These are phyloP conservation scores for Paracyclopina nana DNA, from an alignment of 1,140 invertebrate species.

Conservation along the genomic window DNA sequence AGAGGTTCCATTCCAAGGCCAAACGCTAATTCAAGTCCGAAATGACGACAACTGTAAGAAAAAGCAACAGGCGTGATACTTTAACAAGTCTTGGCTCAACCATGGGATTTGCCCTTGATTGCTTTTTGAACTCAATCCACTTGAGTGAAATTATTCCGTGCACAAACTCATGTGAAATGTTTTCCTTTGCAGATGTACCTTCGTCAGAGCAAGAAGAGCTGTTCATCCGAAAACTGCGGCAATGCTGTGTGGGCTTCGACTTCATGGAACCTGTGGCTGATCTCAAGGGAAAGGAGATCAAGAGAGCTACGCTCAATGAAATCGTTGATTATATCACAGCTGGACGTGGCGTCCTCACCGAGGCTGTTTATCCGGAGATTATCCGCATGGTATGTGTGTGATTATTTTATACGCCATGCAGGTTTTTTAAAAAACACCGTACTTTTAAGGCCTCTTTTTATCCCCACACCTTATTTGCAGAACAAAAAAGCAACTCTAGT, in stretches of 20 bases:
- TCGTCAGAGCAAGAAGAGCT: constrained; percentile 85
- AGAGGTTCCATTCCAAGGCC: no score
- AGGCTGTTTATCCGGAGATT: constrained; percentile 90
- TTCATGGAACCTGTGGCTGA: constrained; percentile 97
- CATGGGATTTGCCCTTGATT: neutral
- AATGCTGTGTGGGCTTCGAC: constrained; percentile 97
- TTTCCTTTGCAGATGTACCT: constrained; percentile 56
- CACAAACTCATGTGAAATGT: no score
- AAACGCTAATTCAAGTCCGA: no score
- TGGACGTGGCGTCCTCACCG: constrained; percentile 82
- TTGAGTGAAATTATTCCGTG: no score
- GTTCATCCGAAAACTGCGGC: constrained; percentile 89
- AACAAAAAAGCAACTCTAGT: no score
- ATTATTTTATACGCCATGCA: neutral
- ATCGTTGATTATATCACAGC: constrained; percentile 91
- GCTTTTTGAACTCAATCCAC: neutral
- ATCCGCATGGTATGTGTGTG: constrained; percentile 58
- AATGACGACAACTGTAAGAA: no score
- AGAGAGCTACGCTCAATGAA: constrained; percentile 88
- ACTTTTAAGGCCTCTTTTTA: neutral
- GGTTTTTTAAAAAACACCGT: neutral
- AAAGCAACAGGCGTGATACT: no score
- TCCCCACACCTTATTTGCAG: neutral
- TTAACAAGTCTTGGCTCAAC: neutral
- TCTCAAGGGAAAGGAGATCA: constrained; percentile 96